Percentiles rank a stretch among this genome's conserved stretches.
Evolutionary conservation across 1,140 invertebrate genomes (phyloP).

Genomic region (Mya arenaria): DNA sequence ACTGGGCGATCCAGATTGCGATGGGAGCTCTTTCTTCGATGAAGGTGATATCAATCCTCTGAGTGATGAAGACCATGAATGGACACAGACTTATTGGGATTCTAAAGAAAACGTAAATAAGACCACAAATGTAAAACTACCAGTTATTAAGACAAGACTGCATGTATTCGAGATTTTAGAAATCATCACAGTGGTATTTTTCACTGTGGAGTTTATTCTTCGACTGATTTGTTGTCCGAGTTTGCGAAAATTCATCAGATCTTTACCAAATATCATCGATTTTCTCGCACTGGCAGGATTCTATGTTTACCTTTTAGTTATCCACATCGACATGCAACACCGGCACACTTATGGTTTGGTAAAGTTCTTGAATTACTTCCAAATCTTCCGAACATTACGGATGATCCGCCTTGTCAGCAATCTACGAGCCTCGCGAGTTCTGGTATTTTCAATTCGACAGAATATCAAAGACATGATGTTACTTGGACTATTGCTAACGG

Average conservation of each 20-base stretch:
- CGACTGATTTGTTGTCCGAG: constrained; percentile 28
- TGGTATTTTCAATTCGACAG: constrained; percentile 88
- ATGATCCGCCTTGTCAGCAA: constrained; percentile 96
- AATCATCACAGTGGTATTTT: constrained; percentile 8
- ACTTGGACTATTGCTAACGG: constrained; percentile 59
- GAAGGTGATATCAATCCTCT: neutral
- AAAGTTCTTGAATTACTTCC: constrained; percentile 87
- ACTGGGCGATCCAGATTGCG: constrained; percentile 15
- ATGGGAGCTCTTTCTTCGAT: neutral
- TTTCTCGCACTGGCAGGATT: constrained; percentile 29
- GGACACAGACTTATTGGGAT: neutral
- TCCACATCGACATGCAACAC: neutral
- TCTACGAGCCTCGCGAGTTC: constrained; percentile 87
- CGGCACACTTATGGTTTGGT: constrained; percentile 3
- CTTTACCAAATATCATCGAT: constrained; percentile 38
- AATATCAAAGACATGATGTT: constrained; percentile 64
- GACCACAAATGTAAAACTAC: neutral
- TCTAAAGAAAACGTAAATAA: neutral
- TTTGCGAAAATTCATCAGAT: neutral
- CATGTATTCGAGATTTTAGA: constrained; percentile 25
- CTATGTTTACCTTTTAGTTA: constrained; percentile 24
- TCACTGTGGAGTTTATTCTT: constrained; percentile 29
- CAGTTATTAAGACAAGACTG: neutral
- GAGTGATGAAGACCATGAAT: neutral
- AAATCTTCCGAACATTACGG: constrained; percentile 98